Evolutionary conservation across 2,888 invertebrate species (phyloP).

Genomic region (Meta bourneti): DNA sequence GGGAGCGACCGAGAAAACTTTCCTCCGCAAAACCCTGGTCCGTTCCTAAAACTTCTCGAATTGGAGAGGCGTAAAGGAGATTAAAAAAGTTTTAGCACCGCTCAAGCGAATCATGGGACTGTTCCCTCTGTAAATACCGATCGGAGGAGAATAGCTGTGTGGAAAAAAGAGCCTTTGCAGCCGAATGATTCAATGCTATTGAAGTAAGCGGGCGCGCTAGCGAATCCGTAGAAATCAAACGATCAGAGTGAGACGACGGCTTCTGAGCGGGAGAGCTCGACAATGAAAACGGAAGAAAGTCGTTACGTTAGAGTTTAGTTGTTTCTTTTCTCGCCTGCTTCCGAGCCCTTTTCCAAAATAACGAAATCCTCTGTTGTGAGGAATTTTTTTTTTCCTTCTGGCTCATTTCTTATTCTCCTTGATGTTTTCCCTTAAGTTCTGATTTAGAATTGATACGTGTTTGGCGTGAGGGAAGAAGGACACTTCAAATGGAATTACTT

Average conservation of each 20-base stretch:
- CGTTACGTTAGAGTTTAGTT: constrained; percentile 41
- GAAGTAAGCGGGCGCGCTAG: constrained; percentile 42
- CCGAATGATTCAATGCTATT: constrained; percentile 32
- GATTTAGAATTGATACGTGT: constrained; percentile 59
- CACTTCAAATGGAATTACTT: constrained; percentile 37
- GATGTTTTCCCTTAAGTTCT: constrained; percentile 16
- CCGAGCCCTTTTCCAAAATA: constrained; percentile 5
- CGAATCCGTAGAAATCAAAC: constrained; percentile 50
- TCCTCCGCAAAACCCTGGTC: background rate
- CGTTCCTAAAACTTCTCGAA: background rate
- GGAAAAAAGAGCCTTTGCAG: background rate
- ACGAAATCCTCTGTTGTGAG: constrained; percentile 12
- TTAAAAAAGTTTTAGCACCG: constrained; percentile 37
- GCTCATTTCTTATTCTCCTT: constrained; percentile 58
- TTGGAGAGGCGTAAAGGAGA: constrained; percentile 27
- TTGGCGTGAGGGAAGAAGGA: constrained; percentile 3
- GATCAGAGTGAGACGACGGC: constrained; percentile 32
- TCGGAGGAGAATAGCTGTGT: background rate
- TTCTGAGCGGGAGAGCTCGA: constrained; percentile 27
- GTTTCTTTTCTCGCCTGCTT: constrained; percentile 19
- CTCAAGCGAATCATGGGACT: constrained; percentile 4
- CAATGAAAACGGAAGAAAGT: constrained; percentile 64
- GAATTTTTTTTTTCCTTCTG: constrained; percentile 43
- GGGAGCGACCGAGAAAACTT: background rate
- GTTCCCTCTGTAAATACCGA: constrained; percentile 37